Base-by-base conservation (phyloP, 2,797 vertebrate genomes). In the Xiphorhynchus erythropygius region DNA sequence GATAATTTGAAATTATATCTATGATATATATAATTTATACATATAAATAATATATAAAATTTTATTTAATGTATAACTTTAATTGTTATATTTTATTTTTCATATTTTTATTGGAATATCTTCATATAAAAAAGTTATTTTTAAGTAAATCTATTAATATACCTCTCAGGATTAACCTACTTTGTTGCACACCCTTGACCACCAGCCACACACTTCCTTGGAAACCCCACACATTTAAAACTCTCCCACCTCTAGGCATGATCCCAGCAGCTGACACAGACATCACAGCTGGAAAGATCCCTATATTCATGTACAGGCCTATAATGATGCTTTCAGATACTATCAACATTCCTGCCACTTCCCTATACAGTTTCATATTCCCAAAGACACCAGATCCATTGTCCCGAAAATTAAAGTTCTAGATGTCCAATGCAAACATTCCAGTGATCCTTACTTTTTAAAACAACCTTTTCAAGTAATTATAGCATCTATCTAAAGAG, bases 381-480 rank as follows among this genome's bases (percentile, higher is more conserved):
- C 52, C 57, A 17, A 76, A 62, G n/a, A 41, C 2, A 83, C 18
- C 56, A 39, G 27, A 9, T 12, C 9, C 18, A 28, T 18, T 0
- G 0, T 25, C 53, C 49, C 33, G 28, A 56, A 62, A 82, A 71
- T 12, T 24, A 13, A 83, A 50, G 28, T 24, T 33, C 52, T 64
- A 32, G n/a, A 8, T 65, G 32, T 13, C 37, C 35, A 39, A 44
- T 0, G 1, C 27, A 56, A 84, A 76, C 14, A 42, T 5, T 23
- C 7, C 57, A n/a, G 47, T 11, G 21, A 22, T 35, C 59, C 44
- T 41, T 7, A 4, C 10, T 52, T 63, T 56, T 41, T 35, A 3
- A 49, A 82, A 70, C 25, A 76, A 22, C n/a, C 42, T 56, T 91
- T 91, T 86, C 21, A 74, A 83, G 42, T 49, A 81, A 67, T 70